Evolutionary conservation across 1,140 invertebrate species (phyloP).

Genomic region (Tribolium madens): DNA sequence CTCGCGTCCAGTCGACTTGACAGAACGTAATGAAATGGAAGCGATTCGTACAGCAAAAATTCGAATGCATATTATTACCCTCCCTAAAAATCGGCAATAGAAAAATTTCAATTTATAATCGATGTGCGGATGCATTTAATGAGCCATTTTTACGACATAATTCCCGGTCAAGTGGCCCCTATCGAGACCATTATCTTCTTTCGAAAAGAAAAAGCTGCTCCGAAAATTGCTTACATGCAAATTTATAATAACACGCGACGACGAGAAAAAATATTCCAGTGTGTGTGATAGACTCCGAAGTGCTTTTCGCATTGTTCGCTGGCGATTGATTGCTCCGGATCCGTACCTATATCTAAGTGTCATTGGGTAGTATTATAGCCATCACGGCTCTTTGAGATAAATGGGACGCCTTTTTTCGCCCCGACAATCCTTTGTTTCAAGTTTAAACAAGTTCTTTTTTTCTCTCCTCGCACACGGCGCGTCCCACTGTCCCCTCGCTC

Average conservation of each 20-base stretch:
- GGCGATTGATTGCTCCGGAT: conserved; percentile 23
- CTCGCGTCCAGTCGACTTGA: conserved; percentile 38
- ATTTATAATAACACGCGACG: conserved; percentile 24
- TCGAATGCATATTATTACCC: conserved; percentile 26
- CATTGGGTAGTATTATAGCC: conserved; percentile 18
- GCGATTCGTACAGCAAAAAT: conserved; percentile 15
- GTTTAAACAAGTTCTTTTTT: conserved; percentile 30
- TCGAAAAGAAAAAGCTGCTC: conserved; percentile 9
- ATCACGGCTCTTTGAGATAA: conserved; percentile 20
- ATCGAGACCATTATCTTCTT: conserved; percentile 9
- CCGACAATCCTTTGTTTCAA: conserved; percentile 6
- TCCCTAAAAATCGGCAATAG: neutral
- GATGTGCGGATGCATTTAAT: conserved; percentile 12
- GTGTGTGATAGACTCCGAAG: neutral
- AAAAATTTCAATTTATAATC: conserved; percentile 15
- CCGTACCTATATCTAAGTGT: conserved; percentile 29
- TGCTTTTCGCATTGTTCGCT: conserved; percentile 10
- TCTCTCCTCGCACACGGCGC: neutral
- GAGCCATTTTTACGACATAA: conserved; percentile 17
- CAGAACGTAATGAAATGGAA: conserved; percentile 51
- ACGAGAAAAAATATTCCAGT: conserved; percentile 12
- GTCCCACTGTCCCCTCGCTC: conserved; percentile 4
- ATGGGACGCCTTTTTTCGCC: neutral
- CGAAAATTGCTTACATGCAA: conserved; percentile 26
- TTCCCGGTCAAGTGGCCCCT: conserved; percentile 30